A percentile compares a stretch with the other conserved stretches of the same genome.
Evolutionary conservation across 2,113 vertebrate genomes (phyloP).

Genomic region (Cercocebus atys): DNA sequence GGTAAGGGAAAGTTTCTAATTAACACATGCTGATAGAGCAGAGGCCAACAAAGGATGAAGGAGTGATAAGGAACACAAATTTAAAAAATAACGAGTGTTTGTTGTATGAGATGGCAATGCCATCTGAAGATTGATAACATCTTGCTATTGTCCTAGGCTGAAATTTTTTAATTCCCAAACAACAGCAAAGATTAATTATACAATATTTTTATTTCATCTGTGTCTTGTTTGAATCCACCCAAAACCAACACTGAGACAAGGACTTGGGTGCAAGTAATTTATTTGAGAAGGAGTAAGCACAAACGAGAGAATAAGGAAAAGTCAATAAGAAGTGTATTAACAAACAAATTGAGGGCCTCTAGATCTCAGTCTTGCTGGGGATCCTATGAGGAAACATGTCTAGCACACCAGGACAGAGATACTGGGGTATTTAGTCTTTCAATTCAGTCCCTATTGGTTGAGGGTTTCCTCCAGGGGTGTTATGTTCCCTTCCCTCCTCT

Average conservation of each 20-base stretch:
- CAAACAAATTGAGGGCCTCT: neutral
- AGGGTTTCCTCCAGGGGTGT: neutral
- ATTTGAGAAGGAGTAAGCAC: neutral
- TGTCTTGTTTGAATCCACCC: neutral
- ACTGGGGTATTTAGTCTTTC: neutral
- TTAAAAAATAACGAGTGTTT: neutral
- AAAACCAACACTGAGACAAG: neutral
- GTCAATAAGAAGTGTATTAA: neutral
- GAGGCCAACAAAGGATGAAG: neutral
- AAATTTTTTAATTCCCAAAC: neutral
- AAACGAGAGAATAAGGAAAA: neutral
- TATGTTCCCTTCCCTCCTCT: neutral
- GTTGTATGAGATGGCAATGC: neutral
- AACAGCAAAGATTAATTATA: conserved; percentile 3
- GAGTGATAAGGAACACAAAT: neutral
- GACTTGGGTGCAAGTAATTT: neutral
- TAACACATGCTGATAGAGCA: neutral
- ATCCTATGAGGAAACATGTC: neutral
- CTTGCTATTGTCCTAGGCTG: neutral
- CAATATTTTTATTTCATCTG: neutral
- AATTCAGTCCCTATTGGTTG: neutral
- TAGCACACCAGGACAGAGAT: neutral
- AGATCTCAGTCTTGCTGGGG: neutral
- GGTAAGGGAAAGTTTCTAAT: neutral
- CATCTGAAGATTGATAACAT: neutral